phyloP scores from a whole-genome alignment of 2,888 invertebrate genomes.

The Phyllotreta striolata region DNA sequence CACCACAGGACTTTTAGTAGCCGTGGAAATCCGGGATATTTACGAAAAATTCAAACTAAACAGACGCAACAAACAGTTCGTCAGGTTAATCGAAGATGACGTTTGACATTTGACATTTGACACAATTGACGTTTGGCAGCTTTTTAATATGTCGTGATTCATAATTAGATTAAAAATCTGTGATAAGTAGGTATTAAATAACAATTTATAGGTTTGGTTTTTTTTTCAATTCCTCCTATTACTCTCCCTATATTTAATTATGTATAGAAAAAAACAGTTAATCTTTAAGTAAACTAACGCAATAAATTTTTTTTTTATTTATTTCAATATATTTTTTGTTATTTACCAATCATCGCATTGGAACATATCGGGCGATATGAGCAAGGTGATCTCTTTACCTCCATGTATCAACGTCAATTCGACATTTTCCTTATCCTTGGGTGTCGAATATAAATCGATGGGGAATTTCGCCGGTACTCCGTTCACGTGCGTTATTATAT shows the following conservation, averaged over 20 bases:
- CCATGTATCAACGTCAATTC: conserved; percentile 35
- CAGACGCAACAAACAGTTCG: conserved; percentile 6
- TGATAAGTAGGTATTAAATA: too few relatives aligned
- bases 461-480: conserved; percentile 54
- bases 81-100: background rate
- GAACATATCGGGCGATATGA: conserved; percentile 26
- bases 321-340: too few relatives aligned
- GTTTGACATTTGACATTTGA: background rate
- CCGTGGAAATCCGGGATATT: conserved; percentile 42
- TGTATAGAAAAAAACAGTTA: too few relatives aligned
- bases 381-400: conserved; percentile 36
- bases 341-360: conserved; percentile 4
- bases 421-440: conserved; percentile 21
- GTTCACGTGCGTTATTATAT: conserved; percentile 85
- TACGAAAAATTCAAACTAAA: conserved; percentile 6
- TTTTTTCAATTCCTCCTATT: too few relatives aligned
- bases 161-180: too few relatives aligned
- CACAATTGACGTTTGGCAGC: background rate
- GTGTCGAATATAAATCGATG: conserved; percentile 42
- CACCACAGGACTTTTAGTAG: conserved; percentile 35
- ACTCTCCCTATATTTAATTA: too few relatives aligned
- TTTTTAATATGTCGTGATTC: too few relatives aligned
- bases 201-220: too few relatives aligned
- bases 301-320: too few relatives aligned
- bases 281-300: too few relatives aligned